Percentiles rank a stretch among this genome's conserved stretches.
phyloP scores from a whole-genome alignment of 2,888 invertebrate genomes.

The Cephus runcator region DNA sequence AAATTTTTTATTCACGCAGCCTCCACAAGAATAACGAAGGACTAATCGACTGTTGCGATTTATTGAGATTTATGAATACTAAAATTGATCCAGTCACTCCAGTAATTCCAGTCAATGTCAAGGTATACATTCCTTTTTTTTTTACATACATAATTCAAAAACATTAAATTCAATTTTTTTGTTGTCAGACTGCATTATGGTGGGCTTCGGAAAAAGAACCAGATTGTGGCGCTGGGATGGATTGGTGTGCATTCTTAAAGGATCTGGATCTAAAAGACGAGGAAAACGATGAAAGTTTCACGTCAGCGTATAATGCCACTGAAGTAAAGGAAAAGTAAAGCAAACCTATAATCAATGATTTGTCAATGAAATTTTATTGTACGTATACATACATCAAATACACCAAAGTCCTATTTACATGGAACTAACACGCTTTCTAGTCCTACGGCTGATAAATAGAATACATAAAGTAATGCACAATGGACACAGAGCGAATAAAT shows the following conservation, averaged over 20 bases:
- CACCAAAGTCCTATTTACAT: constrained; percentile 32
- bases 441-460: constrained; percentile 1
- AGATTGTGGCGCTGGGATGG: constrained; percentile 62
- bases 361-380: constrained; percentile 1
- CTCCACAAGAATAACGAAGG: constrained; percentile 74
- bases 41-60: constrained; percentile 75
- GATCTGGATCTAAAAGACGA: constrained; percentile 64
- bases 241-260: constrained; percentile 68
- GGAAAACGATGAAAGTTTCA: constrained; percentile 15
- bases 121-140: constrained; percentile 54
- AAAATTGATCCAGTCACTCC: constrained; percentile 69
- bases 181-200: constrained; percentile 64
- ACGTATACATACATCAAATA: constrained; percentile 9
- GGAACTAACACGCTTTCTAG: constrained; percentile 18
- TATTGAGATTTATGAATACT: constrained; percentile 79
- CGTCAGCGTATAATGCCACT: not conserved
- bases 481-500: constrained; percentile 17
- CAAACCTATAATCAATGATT: not conserved
- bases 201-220: constrained; percentile 65
- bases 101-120: constrained; percentile 67
- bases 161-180: constrained; percentile 5
- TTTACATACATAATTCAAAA: not conserved
- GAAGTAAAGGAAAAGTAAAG: not conserved
- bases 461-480: constrained; percentile 7
- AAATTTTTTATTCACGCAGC: constrained; percentile 58